Evolutionary conservation across 2,797 vertebrate species (phyloP).

Genomic region (Scyliorhinus canicula): DNA sequence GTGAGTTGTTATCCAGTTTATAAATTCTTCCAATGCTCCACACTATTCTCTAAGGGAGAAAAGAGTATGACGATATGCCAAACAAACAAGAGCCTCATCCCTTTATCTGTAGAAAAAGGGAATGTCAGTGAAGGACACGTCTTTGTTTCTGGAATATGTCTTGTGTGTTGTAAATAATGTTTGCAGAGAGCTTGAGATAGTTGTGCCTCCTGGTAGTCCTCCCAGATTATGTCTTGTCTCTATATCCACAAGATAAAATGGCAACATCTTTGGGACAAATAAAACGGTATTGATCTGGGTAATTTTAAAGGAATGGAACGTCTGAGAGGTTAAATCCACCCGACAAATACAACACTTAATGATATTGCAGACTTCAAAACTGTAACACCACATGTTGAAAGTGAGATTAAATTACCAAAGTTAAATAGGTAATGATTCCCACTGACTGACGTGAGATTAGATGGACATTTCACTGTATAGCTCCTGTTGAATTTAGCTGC

Average conservation of each 20-base stretch:
- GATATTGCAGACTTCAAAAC: background rate
- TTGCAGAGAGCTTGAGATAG: background rate
- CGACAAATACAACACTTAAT: background rate
- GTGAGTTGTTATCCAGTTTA: too few species aligned
- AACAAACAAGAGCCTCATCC: background rate
- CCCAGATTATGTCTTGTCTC: background rate
- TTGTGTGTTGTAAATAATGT: background rate
- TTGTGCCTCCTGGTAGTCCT: background rate
- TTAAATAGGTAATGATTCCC: background rate
- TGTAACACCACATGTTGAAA: background rate
- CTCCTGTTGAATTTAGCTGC: background rate
- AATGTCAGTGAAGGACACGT: background rate
- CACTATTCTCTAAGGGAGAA: too few species aligned
- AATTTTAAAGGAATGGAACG: background rate
- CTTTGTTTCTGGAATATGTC: background rate
- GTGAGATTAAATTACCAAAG: background rate
- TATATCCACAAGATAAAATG: background rate
- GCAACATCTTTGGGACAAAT: background rate
- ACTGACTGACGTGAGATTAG: background rate
- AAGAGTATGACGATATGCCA: background rate
- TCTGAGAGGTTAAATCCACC: background rate
- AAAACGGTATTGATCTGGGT: background rate
- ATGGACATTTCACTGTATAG: background rate
- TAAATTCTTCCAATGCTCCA: too few species aligned
- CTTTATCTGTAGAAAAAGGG: background rate